Conservation (phyloP, 1,140 invertebrate species). For the Muscidifurax raptorellus region DNA sequence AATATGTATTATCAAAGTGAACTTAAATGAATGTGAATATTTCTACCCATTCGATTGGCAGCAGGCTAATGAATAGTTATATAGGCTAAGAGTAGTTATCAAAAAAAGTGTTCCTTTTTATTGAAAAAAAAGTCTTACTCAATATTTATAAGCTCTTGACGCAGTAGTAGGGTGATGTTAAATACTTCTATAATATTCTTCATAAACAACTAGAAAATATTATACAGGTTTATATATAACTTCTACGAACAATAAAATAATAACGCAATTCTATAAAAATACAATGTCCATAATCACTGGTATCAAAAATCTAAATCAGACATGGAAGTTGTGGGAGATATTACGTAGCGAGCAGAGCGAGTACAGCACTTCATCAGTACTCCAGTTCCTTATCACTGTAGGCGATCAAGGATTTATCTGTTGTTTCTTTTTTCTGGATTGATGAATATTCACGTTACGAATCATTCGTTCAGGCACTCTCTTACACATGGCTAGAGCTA, state of each 20-base stretch:
- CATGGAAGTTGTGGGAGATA: conserved; percentile 59
- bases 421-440: conserved; percentile 50
- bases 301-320: conserved; percentile 67
- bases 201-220: conserved; percentile 64
- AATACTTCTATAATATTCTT: conserved; percentile 48
- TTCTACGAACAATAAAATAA: conserved; percentile 68
- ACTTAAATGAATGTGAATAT: conserved; percentile 5
- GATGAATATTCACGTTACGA: conserved; percentile 58
- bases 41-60: background rate
- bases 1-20: conserved; percentile 42
- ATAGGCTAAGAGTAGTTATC: background rate
- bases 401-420: conserved; percentile 53
- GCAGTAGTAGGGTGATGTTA: conserved; percentile 29
- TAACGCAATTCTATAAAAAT: conserved; percentile 72
- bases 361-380: conserved; percentile 57
- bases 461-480: conserved; percentile 73
- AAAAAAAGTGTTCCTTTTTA: conserved; percentile 9
- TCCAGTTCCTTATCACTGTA: conserved; percentile 49
- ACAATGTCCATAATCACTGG: conserved; percentile 64
- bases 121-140: conserved; percentile 26
- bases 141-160: conserved; percentile 45
- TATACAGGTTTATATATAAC: conserved; percentile 61
- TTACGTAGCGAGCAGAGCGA: conserved; percentile 54
- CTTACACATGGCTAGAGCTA: conserved; percentile 69
- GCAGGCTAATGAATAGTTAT: background rate